phyloP scores from a whole-genome alignment of 2,113 vertebrate species.

The zebrafish (Danio rerio) region GRCz12tu NC_133192.1:32496001-32496500 shows the following conservation, averaged over 20 bases:
- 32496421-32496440: no score
- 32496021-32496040: background rate
- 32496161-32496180: conserved; percentile 11
- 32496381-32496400: no score
- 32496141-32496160: background rate
- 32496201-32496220: conserved; percentile 45
- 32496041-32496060: conserved; percentile 3
- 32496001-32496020: background rate
- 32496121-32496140: conserved; percentile 43
- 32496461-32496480: no score
- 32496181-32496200: conserved; percentile 50
- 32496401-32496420: no score
- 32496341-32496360: background rate
- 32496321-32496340: background rate
- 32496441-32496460: no score
- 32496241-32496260: conserved; percentile 61
- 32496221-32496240: conserved; percentile 60
- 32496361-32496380: no score
- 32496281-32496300: background rate
- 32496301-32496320: conserved; percentile 4
- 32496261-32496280: conserved; percentile 14
- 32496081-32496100: conserved; percentile 8
- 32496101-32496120: conserved; percentile 30
- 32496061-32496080: conserved; percentile 8
- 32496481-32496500: no score